These are phyloP conservation scores for Willisornis vidua DNA, from an alignment of 2,113 vertebrate genomes.

Conservation along the genomic window DNA sequence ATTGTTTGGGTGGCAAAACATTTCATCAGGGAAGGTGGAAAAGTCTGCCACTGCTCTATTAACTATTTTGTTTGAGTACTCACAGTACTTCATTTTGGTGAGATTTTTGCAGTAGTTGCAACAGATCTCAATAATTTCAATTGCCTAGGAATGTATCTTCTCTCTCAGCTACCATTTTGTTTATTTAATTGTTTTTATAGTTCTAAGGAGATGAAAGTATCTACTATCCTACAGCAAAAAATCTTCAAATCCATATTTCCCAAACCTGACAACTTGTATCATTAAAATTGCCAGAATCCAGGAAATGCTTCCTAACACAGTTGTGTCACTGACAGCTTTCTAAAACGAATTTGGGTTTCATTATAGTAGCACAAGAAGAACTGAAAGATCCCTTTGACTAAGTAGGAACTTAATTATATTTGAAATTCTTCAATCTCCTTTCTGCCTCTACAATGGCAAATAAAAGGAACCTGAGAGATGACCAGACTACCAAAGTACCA, in stretches of 20 bases:
- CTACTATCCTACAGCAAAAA: conserved; percentile 24
- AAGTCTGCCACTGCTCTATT: not conserved
- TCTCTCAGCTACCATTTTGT: not conserved
- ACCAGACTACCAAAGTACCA: not conserved
- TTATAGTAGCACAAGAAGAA: conserved; percentile 30
- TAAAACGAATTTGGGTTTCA: conserved; percentile 56
- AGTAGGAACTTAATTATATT: conserved; percentile 37
- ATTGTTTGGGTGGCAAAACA: not conserved
- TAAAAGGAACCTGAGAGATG: conserved; percentile 13
- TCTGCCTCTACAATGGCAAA: not conserved
- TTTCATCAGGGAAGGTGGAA: not conserved
- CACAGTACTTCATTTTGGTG: not conserved
- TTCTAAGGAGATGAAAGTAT: conserved; percentile 7
- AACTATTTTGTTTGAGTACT: not conserved
- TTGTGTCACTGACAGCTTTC: conserved; percentile 46
- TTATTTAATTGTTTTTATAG: conserved; percentile 33
- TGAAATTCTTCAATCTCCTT: conserved; percentile 26
- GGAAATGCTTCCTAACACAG: conserved; percentile 15
- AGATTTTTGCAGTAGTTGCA: not conserved
- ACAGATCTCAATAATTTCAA: not conserved
- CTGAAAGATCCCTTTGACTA: conserved; percentile 49
- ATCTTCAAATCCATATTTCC: conserved; percentile 33
- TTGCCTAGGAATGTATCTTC: not conserved
- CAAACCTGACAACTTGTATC: conserved; percentile 25
- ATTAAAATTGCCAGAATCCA: conserved; percentile 37